Percentiles rank a stretch among this genome's conserved stretches.
phyloP scores from a whole-genome alignment of 1,140 invertebrate species.

The Ceratina australensis region DNA sequence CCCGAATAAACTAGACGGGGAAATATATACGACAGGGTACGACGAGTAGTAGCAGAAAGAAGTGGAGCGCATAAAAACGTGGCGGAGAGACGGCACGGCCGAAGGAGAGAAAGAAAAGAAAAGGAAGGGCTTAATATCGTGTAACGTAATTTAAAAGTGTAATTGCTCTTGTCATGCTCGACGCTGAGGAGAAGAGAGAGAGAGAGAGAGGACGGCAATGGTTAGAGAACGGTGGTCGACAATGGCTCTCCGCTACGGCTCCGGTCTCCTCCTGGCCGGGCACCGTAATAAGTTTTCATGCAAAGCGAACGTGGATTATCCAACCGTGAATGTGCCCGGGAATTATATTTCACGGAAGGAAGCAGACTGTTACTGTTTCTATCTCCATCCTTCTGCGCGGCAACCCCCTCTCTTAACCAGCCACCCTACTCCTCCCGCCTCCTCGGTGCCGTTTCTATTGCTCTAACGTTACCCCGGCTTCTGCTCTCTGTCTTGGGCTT shows the following conservation, averaged over 20 bases:
- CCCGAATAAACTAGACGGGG: constrained; percentile 5
- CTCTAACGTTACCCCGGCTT: constrained; percentile 18
- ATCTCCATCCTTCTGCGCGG: constrained; percentile 52
- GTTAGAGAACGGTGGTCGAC: constrained; percentile 42
- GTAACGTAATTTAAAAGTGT: constrained; percentile 80
- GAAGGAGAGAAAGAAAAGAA: constrained; percentile 62
- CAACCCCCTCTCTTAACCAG: background rate
- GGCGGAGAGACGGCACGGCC: constrained; percentile 39
- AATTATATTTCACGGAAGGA: constrained; percentile 79
- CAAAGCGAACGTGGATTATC: constrained; percentile 79
- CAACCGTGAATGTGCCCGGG: constrained; percentile 78
- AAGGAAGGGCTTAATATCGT: constrained; percentile 78
- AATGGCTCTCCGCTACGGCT: constrained; percentile 43
- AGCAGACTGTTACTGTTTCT: constrained; percentile 77
- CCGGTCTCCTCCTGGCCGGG: constrained; percentile 28
- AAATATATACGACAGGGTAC: background rate
- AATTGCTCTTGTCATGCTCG: constrained; percentile 78
- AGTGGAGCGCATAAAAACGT: constrained; percentile 24
- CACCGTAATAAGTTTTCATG: constrained; percentile 79
- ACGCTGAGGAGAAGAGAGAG: constrained; percentile 62
- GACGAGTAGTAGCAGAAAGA: constrained; percentile 15
- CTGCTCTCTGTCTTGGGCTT: constrained; percentile 52
- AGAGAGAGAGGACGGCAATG: constrained; percentile 12
- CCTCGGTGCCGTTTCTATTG: background rate
- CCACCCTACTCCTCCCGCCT: background rate